These are phyloP conservation scores for Rhodeus uyekii DNA, from an alignment of 2,797 vertebrate genomes.

Conservation along the genomic window DNA sequence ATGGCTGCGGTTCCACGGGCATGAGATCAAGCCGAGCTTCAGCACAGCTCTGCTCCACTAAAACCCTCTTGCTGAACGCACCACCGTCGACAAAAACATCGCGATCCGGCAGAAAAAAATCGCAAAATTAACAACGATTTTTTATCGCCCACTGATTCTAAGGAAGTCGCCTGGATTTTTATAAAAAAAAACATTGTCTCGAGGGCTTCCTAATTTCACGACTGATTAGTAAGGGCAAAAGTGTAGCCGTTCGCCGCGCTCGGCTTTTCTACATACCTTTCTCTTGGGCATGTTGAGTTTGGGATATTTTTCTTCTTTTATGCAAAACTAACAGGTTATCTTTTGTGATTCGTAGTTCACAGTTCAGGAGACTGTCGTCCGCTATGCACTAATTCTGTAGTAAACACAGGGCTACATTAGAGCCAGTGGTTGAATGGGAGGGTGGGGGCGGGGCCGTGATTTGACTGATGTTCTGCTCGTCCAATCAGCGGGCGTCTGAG, in stretches of 20 bases:
- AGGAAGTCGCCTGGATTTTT: conserved; percentile 39
- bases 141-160: conserved; percentile 1
- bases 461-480: conserved; percentile 63
- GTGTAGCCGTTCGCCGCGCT: conserved; percentile 59
- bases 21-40: conserved; percentile 62
- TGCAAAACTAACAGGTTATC: conserved; percentile 60
- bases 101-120: conserved; percentile 45
- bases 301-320: conserved; percentile 62
- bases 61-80: conserved; percentile 29
- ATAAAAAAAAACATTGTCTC: conserved; percentile 53
- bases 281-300: conserved; percentile 83
- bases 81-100: conserved; percentile 44
- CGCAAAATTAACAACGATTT: conserved; percentile 32
- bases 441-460: conserved; percentile 68
- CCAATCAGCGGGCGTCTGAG: conserved; percentile 66
- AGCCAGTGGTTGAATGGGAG: conserved; percentile 81
- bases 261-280: conserved; percentile 78
- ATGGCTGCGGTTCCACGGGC: conserved; percentile 67
- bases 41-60: conserved; percentile 52
- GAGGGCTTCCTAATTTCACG: conserved; percentile 62
- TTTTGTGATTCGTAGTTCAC: conserved; percentile 59
- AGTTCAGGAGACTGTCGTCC: conserved; percentile 64
- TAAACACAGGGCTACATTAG: conserved; percentile 81
- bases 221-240: conserved; percentile 64
- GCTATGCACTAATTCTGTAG: conserved; percentile 76